A percentile compares a stretch with the other conserved stretches of the same genome.
Conservation (phyloP, 2,888 invertebrate species). For the Serripes groenlandicus region DNA sequence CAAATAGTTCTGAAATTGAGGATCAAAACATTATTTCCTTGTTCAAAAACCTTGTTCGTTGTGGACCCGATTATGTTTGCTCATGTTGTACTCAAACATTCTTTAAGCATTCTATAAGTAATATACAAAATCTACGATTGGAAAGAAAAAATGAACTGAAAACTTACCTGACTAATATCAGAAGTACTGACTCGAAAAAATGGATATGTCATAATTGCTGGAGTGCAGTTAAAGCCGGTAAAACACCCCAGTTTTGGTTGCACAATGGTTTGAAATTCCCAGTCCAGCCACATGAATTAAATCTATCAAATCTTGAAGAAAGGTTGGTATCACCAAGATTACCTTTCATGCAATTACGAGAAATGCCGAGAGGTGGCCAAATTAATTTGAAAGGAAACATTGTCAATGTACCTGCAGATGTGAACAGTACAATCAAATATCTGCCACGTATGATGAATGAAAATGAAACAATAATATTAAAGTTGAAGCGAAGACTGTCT, state of each 20-base stretch:
- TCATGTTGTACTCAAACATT: slow-evolving; percentile 28
- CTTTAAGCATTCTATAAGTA: slow-evolving; percentile 31
- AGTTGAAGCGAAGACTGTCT: slow-evolving; percentile 50
- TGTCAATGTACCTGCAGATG: slow-evolving; percentile 80
- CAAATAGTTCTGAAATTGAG: no score
- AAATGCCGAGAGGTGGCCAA: slow-evolving; percentile 74
- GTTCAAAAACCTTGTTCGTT: not conserved
- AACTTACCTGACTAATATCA: not conserved
- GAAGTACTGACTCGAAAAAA: slow-evolving; percentile 18
- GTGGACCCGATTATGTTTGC: slow-evolving; percentile 35
- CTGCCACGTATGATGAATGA: slow-evolving; percentile 54
- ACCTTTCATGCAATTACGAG: slow-evolving; percentile 83
- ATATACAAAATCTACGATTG: not conserved
- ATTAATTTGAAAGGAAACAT: slow-evolving; percentile 70
- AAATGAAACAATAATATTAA: slow-evolving; percentile 56
- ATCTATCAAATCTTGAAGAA: slow-evolving; percentile 78
- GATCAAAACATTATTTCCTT: slow-evolving; percentile 16
- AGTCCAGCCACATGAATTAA: slow-evolving; percentile 28
- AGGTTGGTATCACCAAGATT: slow-evolving; percentile 81
- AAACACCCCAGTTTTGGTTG: slow-evolving; percentile 47
- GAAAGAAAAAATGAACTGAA: no score
- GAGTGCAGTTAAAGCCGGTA: slow-evolving; percentile 18
- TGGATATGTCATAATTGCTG: slow-evolving; percentile 37
- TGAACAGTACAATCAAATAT: slow-evolving; percentile 33
- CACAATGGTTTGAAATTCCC: slow-evolving; percentile 53